These are phyloP conservation scores for Eudasyphora cyanicolor DNA, from an alignment of 2,888 invertebrate species.

Conservation along the genomic window DNA sequence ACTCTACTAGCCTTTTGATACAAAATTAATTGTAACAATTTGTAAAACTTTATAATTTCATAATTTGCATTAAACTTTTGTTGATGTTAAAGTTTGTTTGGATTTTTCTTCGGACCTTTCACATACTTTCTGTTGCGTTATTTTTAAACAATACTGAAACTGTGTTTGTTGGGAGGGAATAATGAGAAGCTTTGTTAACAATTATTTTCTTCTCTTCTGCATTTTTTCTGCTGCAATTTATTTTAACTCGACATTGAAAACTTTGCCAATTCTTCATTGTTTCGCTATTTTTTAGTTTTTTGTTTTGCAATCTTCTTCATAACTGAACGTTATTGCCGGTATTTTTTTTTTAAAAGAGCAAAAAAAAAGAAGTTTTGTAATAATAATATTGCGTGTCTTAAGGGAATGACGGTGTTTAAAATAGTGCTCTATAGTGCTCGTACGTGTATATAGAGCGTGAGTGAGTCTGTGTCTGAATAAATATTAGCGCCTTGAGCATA, in stretches of 20 bases:
- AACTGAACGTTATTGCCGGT: background rate
- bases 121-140: background rate
- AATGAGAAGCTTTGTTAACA: background rate
- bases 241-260: slow-evolving; percentile 37
- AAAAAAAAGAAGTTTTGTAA: background rate
- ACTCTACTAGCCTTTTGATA: background rate
- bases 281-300: slow-evolving; percentile 1
- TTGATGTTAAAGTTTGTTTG: background rate
- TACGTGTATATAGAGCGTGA: slow-evolving; percentile 25
- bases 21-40: slow-evolving; percentile 20
- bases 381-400: slow-evolving; percentile 9
- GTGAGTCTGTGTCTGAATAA: slow-evolving; percentile 43
- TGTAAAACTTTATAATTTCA: background rate
- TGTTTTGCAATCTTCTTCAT: background rate
- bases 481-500: slow-evolving; percentile 10
- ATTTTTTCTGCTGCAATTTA: background rate
- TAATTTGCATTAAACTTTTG: background rate
- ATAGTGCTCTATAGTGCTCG: slow-evolving; percentile 23
- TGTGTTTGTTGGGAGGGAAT: background rate
- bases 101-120: background rate
- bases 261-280: slow-evolving; percentile 28
- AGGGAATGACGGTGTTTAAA: background rate
- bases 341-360: background rate
- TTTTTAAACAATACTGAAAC: background rate
- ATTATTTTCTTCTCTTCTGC: background rate